These are phyloP conservation scores for Pimephales promelas DNA, from an alignment of 2,113 vertebrate species.

Conservation along the genomic window DNA sequence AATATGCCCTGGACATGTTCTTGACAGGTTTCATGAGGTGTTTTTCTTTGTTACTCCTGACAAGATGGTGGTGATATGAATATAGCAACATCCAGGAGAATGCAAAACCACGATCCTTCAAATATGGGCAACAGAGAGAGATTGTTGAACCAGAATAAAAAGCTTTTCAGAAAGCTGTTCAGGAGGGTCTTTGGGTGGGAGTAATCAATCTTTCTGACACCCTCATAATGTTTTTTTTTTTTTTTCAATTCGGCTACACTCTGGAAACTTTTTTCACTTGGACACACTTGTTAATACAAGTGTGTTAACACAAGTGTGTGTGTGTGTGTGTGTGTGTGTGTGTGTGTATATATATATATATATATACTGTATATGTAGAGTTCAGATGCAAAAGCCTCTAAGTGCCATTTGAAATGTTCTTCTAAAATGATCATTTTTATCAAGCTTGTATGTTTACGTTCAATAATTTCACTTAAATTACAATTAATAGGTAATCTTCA, in stretches of 20 bases:
- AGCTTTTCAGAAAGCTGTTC: background rate
- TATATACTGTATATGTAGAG: too few species aligned
- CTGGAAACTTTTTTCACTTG: constrained; percentile 22
- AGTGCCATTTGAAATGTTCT: too few species aligned
- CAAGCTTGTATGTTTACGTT: too few species aligned
- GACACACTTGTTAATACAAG: background rate
- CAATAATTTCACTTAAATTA: too few species aligned
- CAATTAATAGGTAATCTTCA: too few species aligned
- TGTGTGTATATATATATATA: background rate
- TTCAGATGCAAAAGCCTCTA: too few species aligned
- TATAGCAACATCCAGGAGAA: background rate
- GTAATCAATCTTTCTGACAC: constrained; percentile 72
- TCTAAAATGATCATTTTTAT: too few species aligned
- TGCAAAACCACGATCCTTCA: background rate
- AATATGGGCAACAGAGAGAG: constrained; percentile 18
- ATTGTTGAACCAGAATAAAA: background rate
- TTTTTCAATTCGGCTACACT: constrained; percentile 61
- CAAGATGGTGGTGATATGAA: background rate
- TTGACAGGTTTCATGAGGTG: background rate
- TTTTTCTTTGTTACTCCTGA: background rate
- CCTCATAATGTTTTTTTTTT: constrained; percentile 69
- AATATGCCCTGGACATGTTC: background rate
- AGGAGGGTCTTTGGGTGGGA: constrained; percentile 44
- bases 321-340: too few species aligned
- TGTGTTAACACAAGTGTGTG: background rate